Evolutionary conservation across 1,140 invertebrate genomes (phyloP).

Genomic region (Drosophila nigrodunni): DNA sequence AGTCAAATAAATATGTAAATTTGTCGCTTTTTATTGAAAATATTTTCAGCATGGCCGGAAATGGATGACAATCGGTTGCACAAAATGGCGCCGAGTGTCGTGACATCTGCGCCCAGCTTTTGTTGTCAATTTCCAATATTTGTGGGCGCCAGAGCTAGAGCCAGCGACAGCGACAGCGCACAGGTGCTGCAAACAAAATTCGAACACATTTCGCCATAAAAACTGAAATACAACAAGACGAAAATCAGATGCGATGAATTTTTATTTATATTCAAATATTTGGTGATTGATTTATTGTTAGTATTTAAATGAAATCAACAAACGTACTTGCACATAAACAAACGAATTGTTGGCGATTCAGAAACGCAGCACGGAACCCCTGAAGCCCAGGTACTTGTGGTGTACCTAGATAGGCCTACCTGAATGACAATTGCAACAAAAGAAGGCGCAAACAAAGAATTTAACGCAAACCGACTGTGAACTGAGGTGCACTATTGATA

Average conservation of each 20-base stretch:
- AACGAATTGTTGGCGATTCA: too few species aligned
- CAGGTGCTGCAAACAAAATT: slow-evolving; percentile 23
- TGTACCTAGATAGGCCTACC: slow-evolving; percentile 50
- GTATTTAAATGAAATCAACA: background rate
- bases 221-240: background rate
- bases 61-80: slow-evolving; percentile 25
- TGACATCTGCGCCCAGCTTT: slow-evolving; percentile 25
- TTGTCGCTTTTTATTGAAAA: slow-evolving; percentile 70
- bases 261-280: background rate
- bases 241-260: background rate
- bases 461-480: slow-evolving; percentile 16
- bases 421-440: slow-evolving; percentile 45
- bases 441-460: slow-evolving; percentile 51
- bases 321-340: background rate
- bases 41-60: slow-evolving; percentile 42
- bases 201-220: slow-evolving; percentile 16
- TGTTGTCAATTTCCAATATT: slow-evolving; percentile 35
- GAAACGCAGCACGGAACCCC: too few species aligned
- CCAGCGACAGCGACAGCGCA: too few species aligned
- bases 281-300: background rate
- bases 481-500: slow-evolving; percentile 30
- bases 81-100: background rate
- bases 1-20: slow-evolving; percentile 81
- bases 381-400: background rate
- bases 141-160: background rate